A percentile compares a stretch with the other conserved stretches of the same genome.
Conservation (phyloP, 35 echinoderm and acorn worm genomes). For the Acanthaster planci region DNA sequence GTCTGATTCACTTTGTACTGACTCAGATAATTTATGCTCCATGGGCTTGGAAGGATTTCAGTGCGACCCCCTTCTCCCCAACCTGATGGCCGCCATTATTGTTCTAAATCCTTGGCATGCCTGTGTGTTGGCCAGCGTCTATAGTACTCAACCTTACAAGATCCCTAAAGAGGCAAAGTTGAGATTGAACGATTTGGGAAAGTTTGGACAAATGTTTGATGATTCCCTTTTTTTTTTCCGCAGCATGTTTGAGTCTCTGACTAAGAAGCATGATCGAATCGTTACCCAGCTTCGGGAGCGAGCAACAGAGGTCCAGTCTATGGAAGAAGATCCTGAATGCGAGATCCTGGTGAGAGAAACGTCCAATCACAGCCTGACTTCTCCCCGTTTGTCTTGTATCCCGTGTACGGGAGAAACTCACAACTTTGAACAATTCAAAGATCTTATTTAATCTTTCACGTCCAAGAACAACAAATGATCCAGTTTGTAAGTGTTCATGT, state of each 20-base stretch:
- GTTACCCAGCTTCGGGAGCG: constrained; percentile 63
- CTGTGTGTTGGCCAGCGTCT: background rate
- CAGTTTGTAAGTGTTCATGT: too few relatives aligned
- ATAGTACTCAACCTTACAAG: background rate
- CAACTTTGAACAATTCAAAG: too few relatives aligned
- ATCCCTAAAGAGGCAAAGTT: background rate
- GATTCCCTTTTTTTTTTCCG: constrained; percentile 38
- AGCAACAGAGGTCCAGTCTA: constrained; percentile 40
- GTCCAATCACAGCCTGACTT: too few relatives aligned
- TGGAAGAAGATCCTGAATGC: constrained; percentile 65
- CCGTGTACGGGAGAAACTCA: too few relatives aligned
- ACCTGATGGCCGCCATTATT: too few relatives aligned
- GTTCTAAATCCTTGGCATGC: background rate
- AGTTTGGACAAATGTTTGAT: background rate
- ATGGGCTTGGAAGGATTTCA: too few relatives aligned
- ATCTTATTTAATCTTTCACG: too few relatives aligned
- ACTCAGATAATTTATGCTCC: too few relatives aligned
- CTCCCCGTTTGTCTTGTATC: too few relatives aligned
- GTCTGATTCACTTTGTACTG: too few relatives aligned
- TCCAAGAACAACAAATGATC: too few relatives aligned
- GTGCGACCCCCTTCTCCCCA: too few relatives aligned
- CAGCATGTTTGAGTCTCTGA: constrained; percentile 97
- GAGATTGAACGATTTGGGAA: background rate
- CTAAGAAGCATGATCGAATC: constrained; percentile 96
- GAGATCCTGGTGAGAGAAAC: constrained; percentile 78